phyloP scores from a whole-genome alignment of 1,140 invertebrate genomes.

The Leptinotarsa undecemlineata region DNA sequence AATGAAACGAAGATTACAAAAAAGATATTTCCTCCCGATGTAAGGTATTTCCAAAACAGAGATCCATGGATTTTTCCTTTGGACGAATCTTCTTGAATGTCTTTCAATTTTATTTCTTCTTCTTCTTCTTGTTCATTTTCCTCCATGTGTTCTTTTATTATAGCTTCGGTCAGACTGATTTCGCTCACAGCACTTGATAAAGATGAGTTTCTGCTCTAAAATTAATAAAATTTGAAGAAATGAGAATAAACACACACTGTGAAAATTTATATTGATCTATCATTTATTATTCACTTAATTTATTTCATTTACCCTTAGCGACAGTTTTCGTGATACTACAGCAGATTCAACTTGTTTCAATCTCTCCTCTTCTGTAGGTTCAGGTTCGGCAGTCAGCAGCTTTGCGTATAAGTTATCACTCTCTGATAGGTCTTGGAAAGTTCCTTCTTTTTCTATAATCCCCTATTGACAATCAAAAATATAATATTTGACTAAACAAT shows the following conservation, averaged over 20 bases:
- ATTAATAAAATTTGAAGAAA: not conserved
- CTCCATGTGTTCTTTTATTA: slow-evolving; percentile 44
- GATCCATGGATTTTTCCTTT: slow-evolving; percentile 54
- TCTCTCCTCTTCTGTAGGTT: slow-evolving; percentile 43
- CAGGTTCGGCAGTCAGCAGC: slow-evolving; percentile 51
- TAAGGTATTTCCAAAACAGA: slow-evolving; percentile 64
- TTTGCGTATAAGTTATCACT: slow-evolving; percentile 66
- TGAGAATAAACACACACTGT: not conserved
- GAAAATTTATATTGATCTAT: not conserved
- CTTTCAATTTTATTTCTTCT: slow-evolving; percentile 43
- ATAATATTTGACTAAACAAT: no score
- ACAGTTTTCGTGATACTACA: slow-evolving; percentile 43
- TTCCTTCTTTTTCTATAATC: slow-evolving; percentile 67
- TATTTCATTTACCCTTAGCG: slow-evolving; percentile 40
- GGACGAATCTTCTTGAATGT: slow-evolving; percentile 51
- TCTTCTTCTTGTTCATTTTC: slow-evolving; percentile 36
- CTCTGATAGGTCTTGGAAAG: slow-evolving; percentile 66
- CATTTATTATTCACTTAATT: no score
- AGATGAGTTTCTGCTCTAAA: slow-evolving; percentile 41
- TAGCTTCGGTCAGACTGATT: slow-evolving; percentile 47
- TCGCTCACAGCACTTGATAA: slow-evolving; percentile 47
- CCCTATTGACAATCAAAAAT: slow-evolving; percentile 31
- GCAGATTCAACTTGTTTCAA: slow-evolving; percentile 34
- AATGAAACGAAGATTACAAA: slow-evolving; percentile 63
- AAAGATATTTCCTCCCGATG: slow-evolving; percentile 65